Base-by-base conservation (phyloP, 2,113 vertebrate species). In the Platichthys stellatus region DNA sequence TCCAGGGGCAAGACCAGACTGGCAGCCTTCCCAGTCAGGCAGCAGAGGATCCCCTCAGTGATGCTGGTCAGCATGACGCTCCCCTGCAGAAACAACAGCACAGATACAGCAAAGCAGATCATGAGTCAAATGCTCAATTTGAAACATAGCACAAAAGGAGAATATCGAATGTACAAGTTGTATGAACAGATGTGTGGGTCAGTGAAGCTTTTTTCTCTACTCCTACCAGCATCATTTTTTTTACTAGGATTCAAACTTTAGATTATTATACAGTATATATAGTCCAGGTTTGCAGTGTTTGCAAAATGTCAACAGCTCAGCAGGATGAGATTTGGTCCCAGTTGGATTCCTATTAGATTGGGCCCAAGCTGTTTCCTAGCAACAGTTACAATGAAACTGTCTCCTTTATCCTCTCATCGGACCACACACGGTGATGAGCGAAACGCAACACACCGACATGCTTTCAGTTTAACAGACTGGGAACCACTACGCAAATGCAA, bases 21-120 rank as follows among this genome's bases (percentile, higher is more conserved):
- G 68, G 94, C 88, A 0, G 94, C 87, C 15, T 97, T 96, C 80
- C 97, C 97, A 73, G 96, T 94, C 64, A 99, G 94, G 92, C 97
- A 99, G 91, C 97, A 99, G 6, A 99, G 92, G 83, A 99, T 94
- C 9, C 97, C 95, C 2, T 98, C 97, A 0, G 96, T 92, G 89
- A 99, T 95, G 88, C 94, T 96, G 73, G 95, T 98, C 93, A 99
- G 92, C 98, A 99, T 99, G 80, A 69, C 77, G 75, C 64, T 35
- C 61, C 31, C 88, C 93, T 95, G 88, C 23, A 83, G 4, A 43
- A 20, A 85, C 8, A 86, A 62, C 47, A 75, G 66, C 49, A 89
- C 15, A 86, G 11, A 83, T 4, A 65, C 18, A 64, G 56, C 15
- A 65, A 64, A 58, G 35, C 35, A 76, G 5, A 14, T 69, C n/a